These are phyloP conservation scores for Azemiops feae DNA, from an alignment of 2,113 vertebrate genomes.

Conservation along the genomic window DNA sequence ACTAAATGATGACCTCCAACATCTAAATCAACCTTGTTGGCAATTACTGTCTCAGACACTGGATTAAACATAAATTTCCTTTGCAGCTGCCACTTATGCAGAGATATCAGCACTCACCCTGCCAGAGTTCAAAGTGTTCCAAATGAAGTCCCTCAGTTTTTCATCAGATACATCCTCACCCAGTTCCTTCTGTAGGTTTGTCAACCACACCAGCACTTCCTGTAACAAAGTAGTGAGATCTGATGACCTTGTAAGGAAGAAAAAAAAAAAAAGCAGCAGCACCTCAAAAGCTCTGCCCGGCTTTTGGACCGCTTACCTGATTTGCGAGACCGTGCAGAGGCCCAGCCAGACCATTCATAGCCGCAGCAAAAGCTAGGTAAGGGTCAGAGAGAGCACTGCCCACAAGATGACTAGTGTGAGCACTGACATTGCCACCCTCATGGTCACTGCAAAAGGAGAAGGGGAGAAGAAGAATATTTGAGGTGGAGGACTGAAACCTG, in stretches of 20 bases:
- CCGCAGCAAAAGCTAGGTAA: constrained; percentile 91
- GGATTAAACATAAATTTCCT: background rate
- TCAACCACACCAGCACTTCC: constrained; percentile 96
- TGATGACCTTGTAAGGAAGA: rapidly evolving
- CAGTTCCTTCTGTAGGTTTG: constrained; percentile 90
- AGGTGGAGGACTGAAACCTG: background rate
- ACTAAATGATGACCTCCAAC: background rate
- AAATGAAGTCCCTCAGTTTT: constrained; percentile 92
- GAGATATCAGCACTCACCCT: constrained; percentile 74
- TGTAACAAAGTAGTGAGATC: constrained; percentile 36
- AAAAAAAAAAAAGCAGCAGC: rapidly evolving
- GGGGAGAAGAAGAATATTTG: background rate
- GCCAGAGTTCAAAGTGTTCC: constrained; percentile 97
- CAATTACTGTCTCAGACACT: background rate
- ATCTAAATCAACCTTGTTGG: background rate
- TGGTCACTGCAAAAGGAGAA: constrained; percentile 80
- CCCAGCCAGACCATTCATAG: constrained; percentile 94
- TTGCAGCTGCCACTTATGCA: background rate
- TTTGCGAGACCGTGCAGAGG: constrained; percentile 95
- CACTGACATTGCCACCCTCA: constrained; percentile 95
- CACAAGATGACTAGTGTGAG: constrained; percentile 92
- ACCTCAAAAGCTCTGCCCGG: too few relatives aligned
- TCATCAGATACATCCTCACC: constrained; percentile 92
- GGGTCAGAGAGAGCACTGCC: constrained; percentile 94
- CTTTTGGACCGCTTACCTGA: constrained; percentile 75